Conservation (phyloP, 2,888 invertebrate genomes). For the Seladonia tumulorum region DNA sequence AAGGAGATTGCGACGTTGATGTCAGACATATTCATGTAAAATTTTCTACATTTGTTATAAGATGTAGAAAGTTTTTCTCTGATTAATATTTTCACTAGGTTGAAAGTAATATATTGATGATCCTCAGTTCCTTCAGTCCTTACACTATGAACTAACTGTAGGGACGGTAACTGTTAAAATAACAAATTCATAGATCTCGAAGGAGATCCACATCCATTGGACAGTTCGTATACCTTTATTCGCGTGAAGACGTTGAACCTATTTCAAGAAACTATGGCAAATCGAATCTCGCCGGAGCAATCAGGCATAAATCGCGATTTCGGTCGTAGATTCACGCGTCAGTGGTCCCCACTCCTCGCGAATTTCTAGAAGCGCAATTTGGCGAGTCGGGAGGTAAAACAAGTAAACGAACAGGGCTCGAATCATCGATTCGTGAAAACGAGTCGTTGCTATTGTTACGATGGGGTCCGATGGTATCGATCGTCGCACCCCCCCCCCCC, state of each 20-base stretch:
- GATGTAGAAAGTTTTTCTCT: too few relatives aligned
- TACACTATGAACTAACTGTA: too few relatives aligned
- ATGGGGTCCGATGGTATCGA: slow-evolving; percentile 24
- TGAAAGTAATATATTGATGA: too few relatives aligned
- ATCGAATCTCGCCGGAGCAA: not conserved
- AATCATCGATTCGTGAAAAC: not conserved
- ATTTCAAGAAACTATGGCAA: not conserved
- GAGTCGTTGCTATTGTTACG: slow-evolving; percentile 49
- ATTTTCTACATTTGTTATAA: too few relatives aligned
- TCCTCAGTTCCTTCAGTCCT: too few relatives aligned
- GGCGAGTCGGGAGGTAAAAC: not conserved
- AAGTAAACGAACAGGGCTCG: not conserved
- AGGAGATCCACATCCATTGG: not conserved
- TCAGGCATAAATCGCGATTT: not conserved
- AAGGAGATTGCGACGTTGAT: too few relatives aligned
- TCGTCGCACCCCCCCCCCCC: not conserved
- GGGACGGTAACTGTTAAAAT: too few relatives aligned
- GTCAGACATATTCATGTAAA: too few relatives aligned
- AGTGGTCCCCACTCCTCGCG: not conserved
- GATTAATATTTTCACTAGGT: too few relatives aligned
- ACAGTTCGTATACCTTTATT: not conserved
- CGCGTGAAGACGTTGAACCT: not conserved
- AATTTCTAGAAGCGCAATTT: not conserved
- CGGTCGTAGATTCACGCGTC: not conserved
- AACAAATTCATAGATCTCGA: too few relatives aligned